Percentiles rank a stretch among this genome's conserved stretches.
Conservation (phyloP, 2,113 vertebrate species). For the Apus apus region DNA sequence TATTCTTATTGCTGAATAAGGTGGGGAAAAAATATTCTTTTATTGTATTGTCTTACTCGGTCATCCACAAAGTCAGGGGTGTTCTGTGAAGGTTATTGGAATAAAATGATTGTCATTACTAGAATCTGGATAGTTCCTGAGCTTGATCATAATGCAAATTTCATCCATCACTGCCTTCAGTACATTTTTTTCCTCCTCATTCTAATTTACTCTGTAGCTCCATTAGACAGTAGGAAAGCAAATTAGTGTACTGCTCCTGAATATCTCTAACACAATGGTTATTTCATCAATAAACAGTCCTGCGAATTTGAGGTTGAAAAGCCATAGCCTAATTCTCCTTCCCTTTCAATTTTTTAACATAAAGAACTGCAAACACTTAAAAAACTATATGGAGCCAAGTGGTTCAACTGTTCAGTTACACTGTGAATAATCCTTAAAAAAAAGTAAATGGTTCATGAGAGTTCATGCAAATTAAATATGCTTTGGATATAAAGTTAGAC, state of each 20-base stretch:
- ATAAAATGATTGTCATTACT: not conserved
- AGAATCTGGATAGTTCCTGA: not conserved
- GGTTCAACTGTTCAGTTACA: not conserved
- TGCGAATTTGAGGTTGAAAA: not conserved
- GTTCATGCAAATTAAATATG: not conserved
- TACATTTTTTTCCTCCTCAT: not conserved
- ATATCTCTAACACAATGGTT: not conserved
- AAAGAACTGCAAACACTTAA: not conserved
- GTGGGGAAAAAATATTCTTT: not conserved
- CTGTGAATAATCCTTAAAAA: not conserved
- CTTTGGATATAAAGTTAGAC: not conserved
- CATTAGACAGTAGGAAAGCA: not conserved
- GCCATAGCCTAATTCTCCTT: not conserved
- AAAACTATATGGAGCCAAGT: not conserved
- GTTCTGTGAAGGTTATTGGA: not conserved
- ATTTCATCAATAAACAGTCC: not conserved
- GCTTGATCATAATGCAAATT: not conserved
- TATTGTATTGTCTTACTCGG: not conserved
- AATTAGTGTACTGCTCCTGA: not conserved
- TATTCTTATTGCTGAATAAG: not conserved
- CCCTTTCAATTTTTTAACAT: not conserved
- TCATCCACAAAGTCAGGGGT: not conserved
- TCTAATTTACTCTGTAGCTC: not conserved
- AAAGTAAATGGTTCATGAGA: not conserved
- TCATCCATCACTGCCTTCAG: not conserved